Conservation (phyloP, 2,797 vertebrate genomes). For the Clarias laeviceps region DNA sequence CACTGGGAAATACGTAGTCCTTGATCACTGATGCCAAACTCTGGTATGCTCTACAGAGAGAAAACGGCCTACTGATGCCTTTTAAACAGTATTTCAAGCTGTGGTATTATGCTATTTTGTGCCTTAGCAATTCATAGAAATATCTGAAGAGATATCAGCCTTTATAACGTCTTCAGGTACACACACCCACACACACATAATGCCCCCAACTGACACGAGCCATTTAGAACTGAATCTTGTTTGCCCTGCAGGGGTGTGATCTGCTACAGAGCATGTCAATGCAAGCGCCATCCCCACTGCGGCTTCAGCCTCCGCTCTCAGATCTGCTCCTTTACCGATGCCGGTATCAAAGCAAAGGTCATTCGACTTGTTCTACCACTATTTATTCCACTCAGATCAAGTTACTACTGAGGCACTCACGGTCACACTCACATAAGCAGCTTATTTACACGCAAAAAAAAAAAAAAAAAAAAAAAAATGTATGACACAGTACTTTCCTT, state of each 20-base stretch:
- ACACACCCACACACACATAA: conserved; percentile 20
- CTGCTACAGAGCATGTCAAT: conserved; percentile 27
- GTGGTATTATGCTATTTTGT: conserved; percentile 7
- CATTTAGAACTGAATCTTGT: conserved; percentile 29
- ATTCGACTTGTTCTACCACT: conserved; percentile 47
- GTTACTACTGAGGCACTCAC: conserved; percentile 40
- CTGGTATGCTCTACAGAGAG: not conserved
- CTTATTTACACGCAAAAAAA: conserved; percentile 47
- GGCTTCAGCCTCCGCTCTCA: conserved; percentile 37
- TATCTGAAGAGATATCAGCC: conserved; percentile 22
- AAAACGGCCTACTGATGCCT: not conserved
- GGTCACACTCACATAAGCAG: conserved; percentile 35
- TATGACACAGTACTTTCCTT: conserved; percentile 24
- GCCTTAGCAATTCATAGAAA: not conserved
- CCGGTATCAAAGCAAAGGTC: conserved; percentile 46
- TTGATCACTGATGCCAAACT: conserved; percentile 2
- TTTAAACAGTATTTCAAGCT: conserved; percentile 13
- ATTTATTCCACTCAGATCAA: conserved; percentile 52
- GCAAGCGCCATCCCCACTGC: conserved; percentile 23
- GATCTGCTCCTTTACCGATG: conserved; percentile 31
- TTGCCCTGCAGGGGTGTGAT: conserved; percentile 38
- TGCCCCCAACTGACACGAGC: conserved; percentile 21
- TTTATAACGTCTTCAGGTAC: conserved; percentile 4
- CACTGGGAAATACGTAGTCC: not conserved
- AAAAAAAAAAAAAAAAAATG: not conserved